Percentiles rank a stretch among this genome's conserved stretches.
phyloP scores from a whole-genome alignment of 1,140 invertebrate species.

The Streblospio benedicti region DNA sequence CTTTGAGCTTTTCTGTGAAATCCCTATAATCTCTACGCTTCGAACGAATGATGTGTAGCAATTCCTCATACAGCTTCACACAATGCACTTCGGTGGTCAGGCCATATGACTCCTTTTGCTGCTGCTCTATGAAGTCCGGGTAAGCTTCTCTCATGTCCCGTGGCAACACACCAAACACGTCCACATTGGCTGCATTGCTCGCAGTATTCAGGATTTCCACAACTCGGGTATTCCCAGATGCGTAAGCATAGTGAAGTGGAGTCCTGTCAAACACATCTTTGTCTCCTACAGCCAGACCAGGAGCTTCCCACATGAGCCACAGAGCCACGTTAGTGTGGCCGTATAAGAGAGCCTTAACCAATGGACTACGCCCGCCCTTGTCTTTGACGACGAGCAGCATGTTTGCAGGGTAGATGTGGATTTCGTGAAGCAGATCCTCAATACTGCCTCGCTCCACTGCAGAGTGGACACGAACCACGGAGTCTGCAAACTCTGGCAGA shows the following conservation, averaged over 20 bases:
- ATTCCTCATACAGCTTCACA: conserved; percentile 32
- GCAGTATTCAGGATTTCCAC: conserved; percentile 9
- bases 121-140: not conserved
- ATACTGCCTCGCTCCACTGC: not conserved
- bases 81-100: conserved; percentile 24
- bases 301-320: conserved; percentile 19
- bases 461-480: not conserved
- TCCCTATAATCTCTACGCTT: conserved; percentile 26
- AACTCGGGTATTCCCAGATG: conserved; percentile 15
- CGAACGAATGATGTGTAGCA: conserved; percentile 24
- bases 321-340: conserved; percentile 22
- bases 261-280: conserved; percentile 23
- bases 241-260: conserved; percentile 26
- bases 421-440: not conserved
- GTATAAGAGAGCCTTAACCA: conserved; percentile 26
- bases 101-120: conserved; percentile 21
- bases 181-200: too few relatives aligned
- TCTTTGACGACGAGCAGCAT: conserved; percentile 18
- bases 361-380: conserved; percentile 24
- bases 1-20: conserved; percentile 23
- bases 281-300: conserved; percentile 18
- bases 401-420: conserved; percentile 6
- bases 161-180: conserved; percentile 11
- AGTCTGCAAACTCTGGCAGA: conserved; percentile 23
- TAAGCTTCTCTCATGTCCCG: not conserved